A percentile compares a stretch with the other conserved stretches of the same genome.
These are phyloP conservation scores for Lysandra bellargus DNA, from an alignment of 2,888 invertebrate species.

Conservation along the genomic window DNA sequence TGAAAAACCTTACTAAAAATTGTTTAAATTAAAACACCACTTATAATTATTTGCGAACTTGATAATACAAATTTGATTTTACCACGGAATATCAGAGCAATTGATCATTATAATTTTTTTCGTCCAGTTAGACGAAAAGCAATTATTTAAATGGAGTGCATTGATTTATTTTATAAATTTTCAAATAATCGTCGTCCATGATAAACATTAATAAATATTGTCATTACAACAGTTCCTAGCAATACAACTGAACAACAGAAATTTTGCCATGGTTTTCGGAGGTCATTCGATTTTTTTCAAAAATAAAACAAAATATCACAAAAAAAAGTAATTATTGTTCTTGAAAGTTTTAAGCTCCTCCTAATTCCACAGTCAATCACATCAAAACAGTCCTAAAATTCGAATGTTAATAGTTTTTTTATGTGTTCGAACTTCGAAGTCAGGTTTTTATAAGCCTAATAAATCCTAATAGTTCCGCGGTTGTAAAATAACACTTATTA, in stretches of 20 bases:
- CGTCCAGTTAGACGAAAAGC: too few relatives aligned
- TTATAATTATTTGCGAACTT: background rate
- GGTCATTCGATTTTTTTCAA: background rate
- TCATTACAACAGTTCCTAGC: background rate
- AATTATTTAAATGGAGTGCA: background rate
- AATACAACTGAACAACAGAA: background rate
- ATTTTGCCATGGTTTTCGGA: background rate
- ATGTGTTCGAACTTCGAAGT: constrained; percentile 2
- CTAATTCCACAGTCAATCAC: background rate
- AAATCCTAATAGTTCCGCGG: constrained; percentile 30
- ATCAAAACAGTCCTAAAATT: constrained; percentile 2
- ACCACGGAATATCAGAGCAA: too few relatives aligned
- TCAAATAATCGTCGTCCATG: too few relatives aligned
- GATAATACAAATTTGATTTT: too few relatives aligned
- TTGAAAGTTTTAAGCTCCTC: background rate
- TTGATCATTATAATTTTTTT: too few relatives aligned
- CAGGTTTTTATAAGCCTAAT: constrained; percentile 25
- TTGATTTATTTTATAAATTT: background rate
- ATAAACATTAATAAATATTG: too few relatives aligned
- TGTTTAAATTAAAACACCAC: background rate
- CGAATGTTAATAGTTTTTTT: constrained; percentile 20
- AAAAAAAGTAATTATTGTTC: background rate
- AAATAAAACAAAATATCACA: background rate
- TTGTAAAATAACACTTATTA: constrained; percentile 31
- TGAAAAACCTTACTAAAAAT: background rate